These are phyloP conservation scores for Drosophila histrio DNA, from an alignment of 2,888 invertebrate species.

Conservation along the genomic window DNA sequence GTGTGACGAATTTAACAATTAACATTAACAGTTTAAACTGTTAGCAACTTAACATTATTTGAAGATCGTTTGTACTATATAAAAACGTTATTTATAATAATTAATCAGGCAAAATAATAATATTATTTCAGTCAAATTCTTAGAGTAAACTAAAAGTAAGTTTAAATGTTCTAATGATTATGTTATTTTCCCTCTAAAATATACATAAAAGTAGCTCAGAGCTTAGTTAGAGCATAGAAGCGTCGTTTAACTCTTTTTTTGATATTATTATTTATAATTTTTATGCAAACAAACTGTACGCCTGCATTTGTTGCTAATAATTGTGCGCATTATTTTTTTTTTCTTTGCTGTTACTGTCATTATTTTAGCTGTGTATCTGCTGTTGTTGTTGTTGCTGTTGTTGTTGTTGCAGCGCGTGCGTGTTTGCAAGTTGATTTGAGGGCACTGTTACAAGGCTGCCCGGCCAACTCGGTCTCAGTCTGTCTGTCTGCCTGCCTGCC, in stretches of 20 bases:
- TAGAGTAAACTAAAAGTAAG: not conserved
- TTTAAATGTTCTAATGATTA: not conserved
- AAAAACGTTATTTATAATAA: too few relatives aligned
- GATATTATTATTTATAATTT: conserved; percentile 21
- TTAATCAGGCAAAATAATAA: too few relatives aligned
- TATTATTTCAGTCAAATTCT: too few relatives aligned
- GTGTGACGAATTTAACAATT: too few relatives aligned
- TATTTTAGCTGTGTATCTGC: conserved; percentile 21
- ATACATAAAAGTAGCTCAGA: too few relatives aligned
- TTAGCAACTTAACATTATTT: too few relatives aligned
- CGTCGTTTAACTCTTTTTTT: not conserved
- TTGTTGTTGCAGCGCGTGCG: conserved; percentile 61
- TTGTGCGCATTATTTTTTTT: conserved; percentile 41
- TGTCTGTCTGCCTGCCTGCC: conserved; percentile 11
- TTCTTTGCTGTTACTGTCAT: conserved; percentile 41
- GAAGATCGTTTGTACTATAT: too few relatives aligned
- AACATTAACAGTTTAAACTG: too few relatives aligned
- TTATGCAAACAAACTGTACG: conserved; percentile 10
- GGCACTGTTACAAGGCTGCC: conserved; percentile 82
- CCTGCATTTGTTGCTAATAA: conserved; percentile 26
- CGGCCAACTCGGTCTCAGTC: conserved; percentile 48
- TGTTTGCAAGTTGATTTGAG: conserved; percentile 76
- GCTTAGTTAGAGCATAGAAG: not conserved
- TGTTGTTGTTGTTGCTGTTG: conserved; percentile 33
- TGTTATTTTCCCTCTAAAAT: too few relatives aligned